Base-by-base conservation (phyloP, 2,797 vertebrate species). In the Nyctalus aviator region DNA sequence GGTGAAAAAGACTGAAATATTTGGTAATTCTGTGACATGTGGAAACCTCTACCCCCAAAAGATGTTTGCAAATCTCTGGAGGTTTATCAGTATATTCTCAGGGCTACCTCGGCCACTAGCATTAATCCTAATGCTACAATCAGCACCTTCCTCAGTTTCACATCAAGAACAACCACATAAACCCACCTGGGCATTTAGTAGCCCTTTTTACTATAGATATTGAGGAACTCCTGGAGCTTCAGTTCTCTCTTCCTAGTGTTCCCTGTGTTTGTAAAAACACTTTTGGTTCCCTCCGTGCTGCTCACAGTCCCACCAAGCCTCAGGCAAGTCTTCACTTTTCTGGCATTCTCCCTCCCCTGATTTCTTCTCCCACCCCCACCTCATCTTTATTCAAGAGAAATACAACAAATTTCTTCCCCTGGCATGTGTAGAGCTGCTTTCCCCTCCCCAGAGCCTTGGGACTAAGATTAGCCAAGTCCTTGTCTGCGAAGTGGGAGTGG, bases 1-100 rank as follows among this genome's bases (percentile, higher is more conserved):
- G 30, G 17, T 55, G 46, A 76, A 72, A 84, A 87, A 75, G 68
- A 93, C 30, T 78, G n/a, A 89, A 89, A 57, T 55, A 32, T 41
- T 27, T 82, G 64, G 14, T 17, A 82, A 18, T 14, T 73, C 27
- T 9, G 41, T 13, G 62, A 81, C n/a, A 21, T 1, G 6, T 4
- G 4, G 14, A 76, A 30, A 32, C 1, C 32, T 2, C 35, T 2
- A 27, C 3, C 2, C 18, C 3, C 8, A 4, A 32, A 81, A 81
- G 41, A 92, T 17, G 9, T 12, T 12, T 5, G 20, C 41, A 57
- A 14, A 37, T 83, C 84, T 88, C 44, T 69, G 41, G 11, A 64
- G 62, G 20, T 32, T 44, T 71, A 30, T 6, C 3, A 62, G 27
- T 48, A 14, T 55, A 35, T 30, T 85, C 62, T 92, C 10, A 79